Base-by-base conservation (phyloP, 2,888 invertebrate species). In the Exephanes ischioxanthus region DNA sequence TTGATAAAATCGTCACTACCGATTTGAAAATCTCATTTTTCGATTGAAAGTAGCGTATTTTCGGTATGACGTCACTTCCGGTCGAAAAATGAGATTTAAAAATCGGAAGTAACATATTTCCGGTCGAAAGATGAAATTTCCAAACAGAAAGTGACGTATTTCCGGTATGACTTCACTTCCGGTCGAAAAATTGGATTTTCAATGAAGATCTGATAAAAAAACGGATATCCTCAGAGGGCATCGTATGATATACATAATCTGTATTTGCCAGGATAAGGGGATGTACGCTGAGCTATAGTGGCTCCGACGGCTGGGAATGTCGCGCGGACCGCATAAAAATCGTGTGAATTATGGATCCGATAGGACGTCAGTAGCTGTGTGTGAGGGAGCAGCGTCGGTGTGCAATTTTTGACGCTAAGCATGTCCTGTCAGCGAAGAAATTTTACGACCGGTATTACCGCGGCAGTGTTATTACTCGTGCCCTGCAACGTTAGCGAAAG, bases 371-470 rank as follows among this genome's bases (percentile, higher is more conserved):
- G 33, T 63, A 26, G 61, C 19, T 51, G 51, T 80, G 70, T 22
- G 80, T 66, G 63, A 30, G 48, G 16, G 41, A 16, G 19, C 63
- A 73, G 33, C 70, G 51, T 66, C 37, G 41, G 55, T 67, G 68
- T 48, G 75, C 30, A 33, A 79, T 88, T 87, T 88, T 87, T 85
- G 86, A 83, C 88, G 90, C 89, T 89, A 90, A 91, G 90, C 91
- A 87, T 90, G 89, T 89, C 91, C 90, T 90, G 92, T 91, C 91
- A 90, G 91, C 90, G 81, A 87, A 89, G 89, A 90, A 89, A 91
- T 91, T 92, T 93, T 93, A 93, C 83, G 90, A 88, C 88, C 84
- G 87, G 87, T 84, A 87, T 89, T 89, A 87, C 87, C 86, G 79
- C 82, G 85, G 83, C 85, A 82, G 87, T 82, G 84, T 81, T 85